These are phyloP conservation scores for Sebastes iracundus DNA, from an alignment of 2,797 vertebrate genomes.

Conservation along the genomic window DNA sequence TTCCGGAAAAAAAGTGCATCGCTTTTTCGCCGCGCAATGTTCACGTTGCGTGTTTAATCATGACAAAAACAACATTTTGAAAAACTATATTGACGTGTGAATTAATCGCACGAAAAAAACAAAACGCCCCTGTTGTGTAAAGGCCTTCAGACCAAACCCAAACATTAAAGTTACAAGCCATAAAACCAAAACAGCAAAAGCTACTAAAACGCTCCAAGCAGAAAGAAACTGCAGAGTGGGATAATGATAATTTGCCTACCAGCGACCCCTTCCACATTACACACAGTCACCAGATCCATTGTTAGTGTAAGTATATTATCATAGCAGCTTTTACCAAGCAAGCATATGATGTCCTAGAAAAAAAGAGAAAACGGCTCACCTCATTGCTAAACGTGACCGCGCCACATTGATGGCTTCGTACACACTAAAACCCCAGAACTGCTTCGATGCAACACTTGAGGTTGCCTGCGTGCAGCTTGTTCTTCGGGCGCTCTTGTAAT, in stretches of 20 bases:
- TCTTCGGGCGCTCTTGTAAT: constrained; percentile 79
- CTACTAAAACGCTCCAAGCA: neutral
- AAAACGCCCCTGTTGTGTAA: too few species aligned
- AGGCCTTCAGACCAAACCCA: too few species aligned
- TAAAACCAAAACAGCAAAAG: neutral
- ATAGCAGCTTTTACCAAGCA: neutral
- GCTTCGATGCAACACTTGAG: constrained; percentile 58
- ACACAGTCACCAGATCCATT: neutral
- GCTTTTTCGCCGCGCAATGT: too few species aligned
- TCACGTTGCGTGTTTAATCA: too few species aligned
- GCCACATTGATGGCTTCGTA: neutral
- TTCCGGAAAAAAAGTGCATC: too few species aligned
- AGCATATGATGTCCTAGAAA: neutral
- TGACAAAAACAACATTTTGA: too few species aligned
- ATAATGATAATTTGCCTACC: neutral
- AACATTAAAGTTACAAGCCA: neutral
- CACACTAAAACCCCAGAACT: constrained; percentile 29
- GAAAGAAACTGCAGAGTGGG: neutral
- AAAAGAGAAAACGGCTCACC: neutral
- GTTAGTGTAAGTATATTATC: neutral
- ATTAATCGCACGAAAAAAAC: too few species aligned
- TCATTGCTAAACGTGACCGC: constrained; percentile 7
- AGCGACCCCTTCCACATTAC: neutral
- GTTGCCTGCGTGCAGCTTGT: constrained; percentile 64
- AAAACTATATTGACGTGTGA: neutral